phyloP scores from a whole-genome alignment of 2,888 invertebrate genomes.

The Orthosia incerta region DNA sequence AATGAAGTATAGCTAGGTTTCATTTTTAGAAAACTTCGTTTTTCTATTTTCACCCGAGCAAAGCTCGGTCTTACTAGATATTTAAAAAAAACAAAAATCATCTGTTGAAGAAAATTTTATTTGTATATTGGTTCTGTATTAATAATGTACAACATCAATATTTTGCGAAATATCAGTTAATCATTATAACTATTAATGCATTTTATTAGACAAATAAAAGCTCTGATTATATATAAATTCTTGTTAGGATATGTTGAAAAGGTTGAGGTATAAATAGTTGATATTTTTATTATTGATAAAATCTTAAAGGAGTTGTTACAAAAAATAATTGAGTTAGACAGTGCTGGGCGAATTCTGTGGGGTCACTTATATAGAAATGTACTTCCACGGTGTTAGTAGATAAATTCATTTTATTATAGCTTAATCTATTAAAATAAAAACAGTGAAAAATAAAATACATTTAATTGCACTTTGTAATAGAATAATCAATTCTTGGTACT shows the following conservation, averaged over 20 bases:
- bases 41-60: too few relatives aligned
- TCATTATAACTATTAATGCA: conserved; percentile 59
- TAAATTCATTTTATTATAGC: not conserved
- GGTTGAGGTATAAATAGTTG: conserved; percentile 55
- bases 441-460: not conserved
- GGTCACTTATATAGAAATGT: not conserved
- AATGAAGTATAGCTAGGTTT: too few relatives aligned
- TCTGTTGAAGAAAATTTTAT: conserved; percentile 70
- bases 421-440: not conserved
- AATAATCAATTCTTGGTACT: conserved; percentile 1
- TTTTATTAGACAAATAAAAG: conserved; percentile 68
- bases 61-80: too few relatives aligned
- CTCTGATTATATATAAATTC: conserved; percentile 68
- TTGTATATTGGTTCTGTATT: conserved; percentile 78
- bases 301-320: conserved; percentile 46
- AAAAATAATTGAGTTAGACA: conserved; percentile 43
- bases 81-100: conserved; percentile 37
- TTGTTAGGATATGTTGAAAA: conserved; percentile 64
- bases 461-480: not conserved
- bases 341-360: conserved; percentile 31
- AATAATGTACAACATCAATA: conserved; percentile 73
- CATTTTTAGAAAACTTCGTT: too few relatives aligned
- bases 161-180: conserved; percentile 63
- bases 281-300: conserved; percentile 40
- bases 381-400: not conserved